phyloP scores from a whole-genome alignment of 2,888 invertebrate genomes.

The Erebia ligea region DNA sequence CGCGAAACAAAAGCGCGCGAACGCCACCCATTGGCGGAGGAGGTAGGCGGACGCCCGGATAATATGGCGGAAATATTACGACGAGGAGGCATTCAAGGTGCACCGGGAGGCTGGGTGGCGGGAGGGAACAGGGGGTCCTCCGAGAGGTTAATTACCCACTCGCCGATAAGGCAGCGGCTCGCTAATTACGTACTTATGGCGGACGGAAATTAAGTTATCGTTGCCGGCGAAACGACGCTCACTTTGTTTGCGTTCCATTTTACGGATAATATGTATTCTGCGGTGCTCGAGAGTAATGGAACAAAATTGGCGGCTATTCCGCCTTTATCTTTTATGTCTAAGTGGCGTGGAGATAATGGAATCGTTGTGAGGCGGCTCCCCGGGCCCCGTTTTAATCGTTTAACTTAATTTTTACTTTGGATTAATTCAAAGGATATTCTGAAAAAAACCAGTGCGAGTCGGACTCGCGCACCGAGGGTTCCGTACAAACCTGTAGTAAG shows the following conservation, averaged over 20 bases:
- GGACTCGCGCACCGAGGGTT: no score
- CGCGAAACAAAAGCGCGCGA: slow-evolving; percentile 83
- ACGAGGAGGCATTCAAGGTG: slow-evolving; percentile 80
- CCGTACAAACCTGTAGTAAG: no score
- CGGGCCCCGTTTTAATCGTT: slow-evolving; percentile 76
- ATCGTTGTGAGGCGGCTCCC: slow-evolving; percentile 70
- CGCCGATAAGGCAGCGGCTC: slow-evolving; percentile 83
- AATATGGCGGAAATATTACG: slow-evolving; percentile 83
- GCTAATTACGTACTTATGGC: slow-evolving; percentile 84
- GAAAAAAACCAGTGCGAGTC: no score
- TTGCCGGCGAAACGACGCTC: slow-evolving; percentile 79
- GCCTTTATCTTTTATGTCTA: slow-evolving; percentile 75
- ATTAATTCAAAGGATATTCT: slow-evolving; percentile 31
- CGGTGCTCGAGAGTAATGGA: slow-evolving; percentile 75
- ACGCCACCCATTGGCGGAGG: slow-evolving; percentile 77
- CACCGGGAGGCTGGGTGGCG: slow-evolving; percentile 58
- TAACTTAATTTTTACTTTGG: slow-evolving; percentile 58
- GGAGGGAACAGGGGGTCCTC: slow-evolving; percentile 53
- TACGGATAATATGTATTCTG: slow-evolving; percentile 79
- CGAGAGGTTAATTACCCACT: slow-evolving; percentile 81
- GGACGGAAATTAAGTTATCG: slow-evolving; percentile 83
- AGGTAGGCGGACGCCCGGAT: slow-evolving; percentile 78
- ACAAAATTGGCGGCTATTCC: slow-evolving; percentile 79
- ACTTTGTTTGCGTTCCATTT: slow-evolving; percentile 82
- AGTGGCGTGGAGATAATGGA: slow-evolving; percentile 73